Base-by-base conservation (phyloP, 2,888 invertebrate genomes). In the Sphaeridia pumilis region DNA sequence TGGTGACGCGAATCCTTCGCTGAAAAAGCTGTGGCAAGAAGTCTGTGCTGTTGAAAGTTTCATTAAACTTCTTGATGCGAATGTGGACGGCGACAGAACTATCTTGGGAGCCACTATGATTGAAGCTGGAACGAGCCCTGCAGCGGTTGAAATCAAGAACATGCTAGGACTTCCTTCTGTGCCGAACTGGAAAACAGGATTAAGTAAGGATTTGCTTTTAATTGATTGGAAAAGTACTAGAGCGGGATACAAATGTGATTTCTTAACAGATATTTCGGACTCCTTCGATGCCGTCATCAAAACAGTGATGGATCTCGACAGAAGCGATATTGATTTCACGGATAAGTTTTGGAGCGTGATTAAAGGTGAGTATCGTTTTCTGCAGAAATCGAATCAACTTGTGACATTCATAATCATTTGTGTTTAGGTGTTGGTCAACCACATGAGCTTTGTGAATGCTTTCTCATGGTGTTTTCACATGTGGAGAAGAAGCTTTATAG, bases 1-100 rank as follows among this genome's bases (percentile, higher is more conserved):
- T 7, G 63, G 63, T 17, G 63, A 63, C 51, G 61, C 63, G 2
- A 61, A 61, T 53, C 60, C 61, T 1, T 55, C 44, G 21, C 44
- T 63, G 43, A 27, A 47, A 7, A 49, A 52, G n/a, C 34, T 63
- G 10, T 63, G 63, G 63, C 36, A 54, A 24, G 63, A 63, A 44
- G 44, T 63, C 34, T 5, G 22, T 14, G 42, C 50, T 10, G n/a
- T 63, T 21, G 58, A 61, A 4, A 50, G 27, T 14, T 52, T 60
- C 26, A 48, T 60, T 3, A 36, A 44, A 24, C n/a, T 58, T 21
- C 36, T 46, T 46, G 54, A 57, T n/a, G 24, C 46, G 1, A 38
- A 27, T 3, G 35, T 25, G 7, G 43, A 36, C 21, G 35, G 35
- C 46, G 22, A 20, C 41, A 14, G 41, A 44, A 26, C 36, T 17